Percentiles rank a stretch among this genome's conserved stretches.
Conservation (phyloP, 2,113 vertebrate species). For the Bubo bubo region DNA sequence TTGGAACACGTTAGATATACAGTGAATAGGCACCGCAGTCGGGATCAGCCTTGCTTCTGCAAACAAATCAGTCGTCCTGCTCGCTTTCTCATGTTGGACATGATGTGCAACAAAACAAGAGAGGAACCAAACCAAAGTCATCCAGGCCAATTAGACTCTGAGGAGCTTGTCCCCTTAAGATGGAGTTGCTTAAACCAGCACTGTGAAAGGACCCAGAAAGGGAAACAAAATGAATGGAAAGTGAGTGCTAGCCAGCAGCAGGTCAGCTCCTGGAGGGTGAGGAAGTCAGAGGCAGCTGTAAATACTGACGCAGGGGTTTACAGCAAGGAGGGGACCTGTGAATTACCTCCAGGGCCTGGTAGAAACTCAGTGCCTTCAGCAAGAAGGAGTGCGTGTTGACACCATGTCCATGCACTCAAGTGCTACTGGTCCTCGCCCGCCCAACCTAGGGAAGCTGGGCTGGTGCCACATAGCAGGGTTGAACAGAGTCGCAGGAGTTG, state of each 20-base stretch:
- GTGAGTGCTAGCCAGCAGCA: rapidly evolving
- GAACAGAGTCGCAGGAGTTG: rapidly evolving
- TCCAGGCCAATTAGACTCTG: not conserved
- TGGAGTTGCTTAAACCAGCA: not conserved
- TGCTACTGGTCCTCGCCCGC: not conserved
- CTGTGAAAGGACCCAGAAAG: not conserved
- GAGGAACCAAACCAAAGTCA: not conserved
- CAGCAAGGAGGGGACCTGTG: not conserved
- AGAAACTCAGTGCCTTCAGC: not conserved
- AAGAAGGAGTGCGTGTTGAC: not conserved
- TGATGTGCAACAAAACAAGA: rapidly evolving
- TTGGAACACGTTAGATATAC: not conserved
- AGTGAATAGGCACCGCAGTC: not conserved
- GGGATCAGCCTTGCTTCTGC: not conserved
- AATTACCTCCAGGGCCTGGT: not conserved
- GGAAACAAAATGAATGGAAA: not conserved
- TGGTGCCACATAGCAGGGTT: not conserved
- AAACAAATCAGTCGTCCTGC: rapidly evolving
- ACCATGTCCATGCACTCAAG: rapidly evolving
- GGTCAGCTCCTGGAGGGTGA: not conserved
- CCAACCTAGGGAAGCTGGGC: not conserved
- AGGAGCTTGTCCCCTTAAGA: not conserved
- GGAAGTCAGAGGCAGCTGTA: not conserved
- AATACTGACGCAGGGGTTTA: not conserved
- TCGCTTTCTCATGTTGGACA: rapidly evolving